Conservation (phyloP, 35 echinoderm and acorn worm genomes). For the Diadema setosum region DNA sequence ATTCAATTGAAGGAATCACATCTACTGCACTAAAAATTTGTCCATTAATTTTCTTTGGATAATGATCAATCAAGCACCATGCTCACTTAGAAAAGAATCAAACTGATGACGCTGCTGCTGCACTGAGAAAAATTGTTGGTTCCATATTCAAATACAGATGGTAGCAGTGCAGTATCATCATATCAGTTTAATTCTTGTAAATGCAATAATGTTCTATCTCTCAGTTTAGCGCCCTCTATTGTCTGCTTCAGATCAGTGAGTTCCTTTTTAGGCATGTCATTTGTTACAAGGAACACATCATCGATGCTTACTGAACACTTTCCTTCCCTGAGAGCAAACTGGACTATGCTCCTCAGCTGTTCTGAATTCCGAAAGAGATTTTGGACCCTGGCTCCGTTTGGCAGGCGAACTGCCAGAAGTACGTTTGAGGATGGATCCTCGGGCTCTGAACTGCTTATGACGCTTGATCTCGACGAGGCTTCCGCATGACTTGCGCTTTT, state of each 20-base stretch:
- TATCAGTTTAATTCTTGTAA: slow-evolving; percentile 56
- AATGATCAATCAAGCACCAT: neutral
- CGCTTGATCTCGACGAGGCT: neutral
- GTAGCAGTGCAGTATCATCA: neutral
- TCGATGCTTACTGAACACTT: slow-evolving; percentile 9
- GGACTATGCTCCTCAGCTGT: slow-evolving; percentile 12
- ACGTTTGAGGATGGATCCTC: neutral
- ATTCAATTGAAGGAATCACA: neutral
- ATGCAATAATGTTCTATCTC: slow-evolving; percentile 48
- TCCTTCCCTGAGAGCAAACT: slow-evolving; percentile 10
- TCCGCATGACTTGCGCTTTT: slow-evolving; percentile 30
- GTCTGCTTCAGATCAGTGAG: slow-evolving; percentile 8
- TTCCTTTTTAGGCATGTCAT: slow-evolving; percentile 58
- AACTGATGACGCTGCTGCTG: neutral
- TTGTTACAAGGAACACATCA: slow-evolving; percentile 36
- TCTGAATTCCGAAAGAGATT: slow-evolving; percentile 28
- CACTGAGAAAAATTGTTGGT: neutral
- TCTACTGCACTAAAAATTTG: too few species aligned
- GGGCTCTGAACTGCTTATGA: neutral
- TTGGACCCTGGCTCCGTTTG: slow-evolving; percentile 57
- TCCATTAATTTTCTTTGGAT: neutral
- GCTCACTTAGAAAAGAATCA: neutral
- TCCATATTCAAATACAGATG: neutral
- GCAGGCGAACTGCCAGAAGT: slow-evolving; percentile 59
- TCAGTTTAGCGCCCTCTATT: slow-evolving; percentile 9